Evolutionary conservation across 2,113 vertebrate genomes (phyloP).

Genomic region (Rhinopithecus roxellana): DNA sequence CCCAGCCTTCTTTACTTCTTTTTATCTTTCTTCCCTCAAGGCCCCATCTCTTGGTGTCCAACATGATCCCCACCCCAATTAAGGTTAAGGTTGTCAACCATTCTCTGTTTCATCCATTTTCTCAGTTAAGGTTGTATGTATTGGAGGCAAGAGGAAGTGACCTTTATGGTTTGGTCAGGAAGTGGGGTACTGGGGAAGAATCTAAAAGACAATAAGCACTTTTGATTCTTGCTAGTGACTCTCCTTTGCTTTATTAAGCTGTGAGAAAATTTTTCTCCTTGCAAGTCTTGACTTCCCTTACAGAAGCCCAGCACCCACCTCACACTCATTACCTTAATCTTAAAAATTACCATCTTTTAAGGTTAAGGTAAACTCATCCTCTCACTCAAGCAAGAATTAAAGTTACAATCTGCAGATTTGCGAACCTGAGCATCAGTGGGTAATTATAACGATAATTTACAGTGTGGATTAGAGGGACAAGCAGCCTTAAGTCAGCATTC

Average conservation of each 20-base stretch:
- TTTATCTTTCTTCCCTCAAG: background rate
- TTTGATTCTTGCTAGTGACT: background rate
- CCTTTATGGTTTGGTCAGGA: background rate
- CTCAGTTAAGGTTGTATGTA: background rate
- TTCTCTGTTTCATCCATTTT: background rate
- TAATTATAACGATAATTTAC: background rate
- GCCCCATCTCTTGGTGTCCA: background rate
- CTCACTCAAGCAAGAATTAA: background rate
- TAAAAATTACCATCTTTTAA: background rate
- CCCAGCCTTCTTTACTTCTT: background rate
- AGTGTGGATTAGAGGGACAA: background rate
- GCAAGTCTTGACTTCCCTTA: background rate
- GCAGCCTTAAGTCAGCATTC: background rate
- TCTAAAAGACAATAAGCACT: background rate
- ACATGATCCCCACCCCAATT: background rate
- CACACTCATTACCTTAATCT: background rate
- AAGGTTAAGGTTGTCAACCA: background rate
- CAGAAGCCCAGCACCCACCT: background rate
- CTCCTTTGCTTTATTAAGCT: background rate
- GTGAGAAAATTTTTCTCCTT: background rate
- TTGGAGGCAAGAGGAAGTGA: background rate
- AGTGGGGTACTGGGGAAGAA: fast-evolving
- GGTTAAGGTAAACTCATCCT: background rate
- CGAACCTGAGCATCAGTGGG: background rate
- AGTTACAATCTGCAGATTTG: background rate